Evolutionary conservation across 2,888 invertebrate species (phyloP).

Genomic region (Clostera curtula): DNA sequence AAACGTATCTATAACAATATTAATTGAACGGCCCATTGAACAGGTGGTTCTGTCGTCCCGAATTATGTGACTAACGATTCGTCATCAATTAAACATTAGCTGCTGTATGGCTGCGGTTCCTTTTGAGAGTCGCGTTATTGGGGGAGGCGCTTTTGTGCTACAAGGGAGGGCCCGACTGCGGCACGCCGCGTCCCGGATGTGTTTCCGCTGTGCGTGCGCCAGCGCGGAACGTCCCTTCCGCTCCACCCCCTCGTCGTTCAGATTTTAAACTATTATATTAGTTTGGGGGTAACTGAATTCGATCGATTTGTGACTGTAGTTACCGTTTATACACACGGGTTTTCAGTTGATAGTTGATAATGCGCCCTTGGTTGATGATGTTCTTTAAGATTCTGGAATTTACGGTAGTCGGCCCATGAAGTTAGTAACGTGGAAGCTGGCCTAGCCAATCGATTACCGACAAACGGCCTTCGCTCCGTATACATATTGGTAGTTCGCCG

Average conservation of each 20-base stretch:
- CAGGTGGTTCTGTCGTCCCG: slow-evolving; percentile 15
- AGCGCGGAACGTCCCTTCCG: slow-evolving; percentile 69
- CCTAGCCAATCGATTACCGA: too few relatives aligned
- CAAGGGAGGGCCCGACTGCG: slow-evolving; percentile 44
- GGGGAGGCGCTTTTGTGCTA: slow-evolving; percentile 36
- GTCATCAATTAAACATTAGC: slow-evolving; percentile 30
- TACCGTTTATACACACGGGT: too few relatives aligned
- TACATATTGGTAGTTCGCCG: too few relatives aligned
- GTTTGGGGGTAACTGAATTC: too few relatives aligned
- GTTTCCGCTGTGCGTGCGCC: slow-evolving; percentile 61
- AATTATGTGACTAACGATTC: slow-evolving; percentile 17
- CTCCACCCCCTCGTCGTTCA: slow-evolving; percentile 55
- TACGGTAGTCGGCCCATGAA: too few relatives aligned
- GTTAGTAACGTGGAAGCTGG: too few relatives aligned
- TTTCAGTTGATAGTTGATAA: too few relatives aligned
- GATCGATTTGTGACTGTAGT: too few relatives aligned
- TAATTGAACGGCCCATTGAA: slow-evolving; percentile 4
- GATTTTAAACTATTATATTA: slow-evolving; percentile 1
- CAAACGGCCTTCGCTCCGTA: too few relatives aligned
- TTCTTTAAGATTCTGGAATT: too few relatives aligned
- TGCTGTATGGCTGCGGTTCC: slow-evolving; percentile 20
- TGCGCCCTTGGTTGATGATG: too few relatives aligned
- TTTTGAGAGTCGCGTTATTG: slow-evolving; percentile 20
- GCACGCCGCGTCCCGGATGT: slow-evolving; percentile 68
- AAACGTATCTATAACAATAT: not conserved